Evolutionary conservation across 2,888 invertebrate genomes (phyloP).

Genomic region (Habrosyne pyritoides): DNA sequence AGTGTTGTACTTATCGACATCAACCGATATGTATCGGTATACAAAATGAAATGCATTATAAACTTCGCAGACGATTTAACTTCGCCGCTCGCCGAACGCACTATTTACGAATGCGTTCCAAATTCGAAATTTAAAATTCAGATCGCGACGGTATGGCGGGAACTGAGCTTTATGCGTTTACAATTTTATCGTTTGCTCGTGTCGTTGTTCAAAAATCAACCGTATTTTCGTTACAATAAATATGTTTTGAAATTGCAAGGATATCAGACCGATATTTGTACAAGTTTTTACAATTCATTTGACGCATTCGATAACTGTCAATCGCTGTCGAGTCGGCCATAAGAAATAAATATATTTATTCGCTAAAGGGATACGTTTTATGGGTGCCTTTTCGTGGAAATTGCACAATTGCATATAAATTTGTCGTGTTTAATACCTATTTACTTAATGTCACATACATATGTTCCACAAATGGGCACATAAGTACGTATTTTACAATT

Average conservation of each 20-base stretch:
- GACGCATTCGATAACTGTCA: slow-evolving; percentile 71
- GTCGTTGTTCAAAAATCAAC: slow-evolving; percentile 15
- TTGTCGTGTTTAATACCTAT: background rate
- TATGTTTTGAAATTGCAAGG: slow-evolving; percentile 20
- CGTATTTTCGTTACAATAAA: slow-evolving; percentile 21
- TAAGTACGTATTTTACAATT: background rate
- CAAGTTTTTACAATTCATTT: slow-evolving; percentile 58
- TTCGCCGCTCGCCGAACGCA: slow-evolving; percentile 62
- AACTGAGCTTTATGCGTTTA: slow-evolving; percentile 58
- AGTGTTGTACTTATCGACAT: slow-evolving; percentile 61
- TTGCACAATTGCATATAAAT: slow-evolving; percentile 21
- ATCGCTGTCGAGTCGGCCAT: slow-evolving; percentile 54
- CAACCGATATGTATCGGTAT: slow-evolving; percentile 63
- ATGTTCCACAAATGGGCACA: background rate
- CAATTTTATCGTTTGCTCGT: slow-evolving; percentile 42
- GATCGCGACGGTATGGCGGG: slow-evolving; percentile 63
- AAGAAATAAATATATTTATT: slow-evolving; percentile 55
- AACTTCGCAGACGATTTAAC: slow-evolving; percentile 73
- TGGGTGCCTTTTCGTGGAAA: slow-evolving; percentile 45
- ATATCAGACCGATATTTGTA: slow-evolving; percentile 10
- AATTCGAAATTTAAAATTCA: slow-evolving; percentile 72
- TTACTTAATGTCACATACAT: background rate
- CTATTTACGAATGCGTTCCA: slow-evolving; percentile 62
- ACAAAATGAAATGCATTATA: slow-evolving; percentile 68
- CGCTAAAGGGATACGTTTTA: slow-evolving; percentile 54